A percentile compares a stretch with the other conserved stretches of the same genome.
These are phyloP conservation scores for Poeciliopsis infans DNA, from an alignment of 2,797 vertebrate species.

Conservation along the genomic window DNA sequence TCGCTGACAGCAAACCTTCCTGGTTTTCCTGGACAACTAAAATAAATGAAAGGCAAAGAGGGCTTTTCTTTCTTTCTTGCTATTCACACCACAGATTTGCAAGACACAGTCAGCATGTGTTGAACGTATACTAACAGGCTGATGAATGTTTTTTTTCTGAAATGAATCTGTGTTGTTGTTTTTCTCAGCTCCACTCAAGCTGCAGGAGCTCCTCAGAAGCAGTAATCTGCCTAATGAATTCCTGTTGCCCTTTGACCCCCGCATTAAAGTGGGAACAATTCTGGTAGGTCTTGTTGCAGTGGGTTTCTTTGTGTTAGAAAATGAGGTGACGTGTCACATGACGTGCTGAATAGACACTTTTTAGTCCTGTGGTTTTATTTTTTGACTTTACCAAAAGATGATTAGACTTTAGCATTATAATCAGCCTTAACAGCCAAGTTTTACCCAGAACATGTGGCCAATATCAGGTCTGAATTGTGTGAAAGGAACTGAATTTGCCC, in stretches of 20 bases:
- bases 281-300: conserved; percentile 64
- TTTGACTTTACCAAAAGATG: not conserved
- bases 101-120: not conserved
- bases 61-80: too few relatives aligned
- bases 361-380: not conserved
- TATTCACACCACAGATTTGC: not conserved
- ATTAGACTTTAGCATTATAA: not conserved
- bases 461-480: not conserved
- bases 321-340: not conserved
- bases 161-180: not conserved
- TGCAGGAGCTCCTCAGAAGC: conserved; percentile 74
- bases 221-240: conserved; percentile 77
- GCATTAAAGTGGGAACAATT: conserved; percentile 75
- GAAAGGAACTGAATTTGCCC: too few relatives aligned
- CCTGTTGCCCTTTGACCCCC: conserved; percentile 82
- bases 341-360: not conserved
- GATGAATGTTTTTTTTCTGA: not conserved
- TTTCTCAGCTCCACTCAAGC: conserved; percentile 66
- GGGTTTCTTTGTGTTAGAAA: not conserved
- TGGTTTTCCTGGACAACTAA: too few relatives aligned
- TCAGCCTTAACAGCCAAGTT: not conserved
- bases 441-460: not conserved
- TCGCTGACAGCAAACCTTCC: too few relatives aligned
- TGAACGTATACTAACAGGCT: not conserved
- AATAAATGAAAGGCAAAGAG: too few relatives aligned